These are phyloP conservation scores for Anagyrus pseudococci DNA, from an alignment of 2,888 invertebrate genomes.

Conservation along the genomic window DNA sequence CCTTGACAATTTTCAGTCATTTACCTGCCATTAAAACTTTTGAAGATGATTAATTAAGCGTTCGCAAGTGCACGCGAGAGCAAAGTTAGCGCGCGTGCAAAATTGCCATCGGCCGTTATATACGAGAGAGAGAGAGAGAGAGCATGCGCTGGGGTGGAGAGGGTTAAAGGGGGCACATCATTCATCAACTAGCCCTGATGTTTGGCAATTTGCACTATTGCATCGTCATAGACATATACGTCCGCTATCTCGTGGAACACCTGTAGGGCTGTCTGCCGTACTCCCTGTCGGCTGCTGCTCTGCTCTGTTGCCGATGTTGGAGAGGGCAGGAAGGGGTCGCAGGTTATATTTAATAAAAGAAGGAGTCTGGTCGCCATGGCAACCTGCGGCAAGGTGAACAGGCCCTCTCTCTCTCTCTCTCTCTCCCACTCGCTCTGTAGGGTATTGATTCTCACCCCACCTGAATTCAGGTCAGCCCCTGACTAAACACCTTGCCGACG, in stretches of 20 bases:
- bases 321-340: too few species aligned
- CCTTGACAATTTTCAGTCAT: too few species aligned
- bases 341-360: slow-evolving; percentile 59
- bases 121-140: background rate
- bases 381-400: slow-evolving; percentile 58
- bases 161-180: background rate
- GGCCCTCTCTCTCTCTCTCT: slow-evolving; percentile 41
- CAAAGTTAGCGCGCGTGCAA: background rate
- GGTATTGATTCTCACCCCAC: slow-evolving; percentile 60
- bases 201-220: too few species aligned
- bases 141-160: background rate
- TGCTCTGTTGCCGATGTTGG: too few species aligned
- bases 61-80: too few species aligned
- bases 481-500: slow-evolving; percentile 58
- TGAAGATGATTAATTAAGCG: too few species aligned
- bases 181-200: background rate
- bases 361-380: slow-evolving; percentile 59
- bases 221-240: too few species aligned
- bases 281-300: slow-evolving; percentile 21
- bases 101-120: background rate
- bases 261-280: slow-evolving; percentile 12
- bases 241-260: background rate
- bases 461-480: slow-evolving; percentile 62
- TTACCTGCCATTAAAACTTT: too few species aligned
- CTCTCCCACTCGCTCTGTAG: slow-evolving; percentile 18